Percentiles rank a stretch among this genome's conserved stretches.
Evolutionary conservation across 2,888 invertebrate genomes (phyloP).

Genomic region (Lepidocyrtinus sp.): DNA sequence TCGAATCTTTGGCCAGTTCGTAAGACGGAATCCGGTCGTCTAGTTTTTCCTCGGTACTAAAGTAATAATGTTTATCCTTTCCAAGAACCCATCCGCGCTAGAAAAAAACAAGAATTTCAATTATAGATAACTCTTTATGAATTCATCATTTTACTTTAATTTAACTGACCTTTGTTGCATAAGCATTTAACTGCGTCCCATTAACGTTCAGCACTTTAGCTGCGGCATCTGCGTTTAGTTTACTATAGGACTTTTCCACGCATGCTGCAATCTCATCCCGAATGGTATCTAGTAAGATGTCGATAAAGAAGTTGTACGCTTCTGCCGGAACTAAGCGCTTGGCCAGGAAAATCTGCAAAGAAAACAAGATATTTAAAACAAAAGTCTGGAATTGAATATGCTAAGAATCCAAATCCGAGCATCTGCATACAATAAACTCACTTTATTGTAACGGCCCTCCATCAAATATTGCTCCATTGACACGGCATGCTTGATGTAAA

Average conservation of each 20-base stretch:
- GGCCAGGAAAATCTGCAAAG: constrained; percentile 85
- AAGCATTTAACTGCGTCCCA: constrained; percentile 83
- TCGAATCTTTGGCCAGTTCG: constrained; percentile 92
- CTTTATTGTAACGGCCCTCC: constrained; percentile 99
- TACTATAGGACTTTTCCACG: constrained; percentile 91
- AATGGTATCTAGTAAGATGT: constrained; percentile 94
- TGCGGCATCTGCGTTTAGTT: constrained; percentile 86
- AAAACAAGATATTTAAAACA: no score
- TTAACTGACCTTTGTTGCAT: constrained; percentile 81
- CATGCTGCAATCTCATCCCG: constrained; percentile 97
- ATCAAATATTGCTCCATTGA: constrained; percentile 98
- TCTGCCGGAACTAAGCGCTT: constrained; percentile 97
- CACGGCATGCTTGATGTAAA: constrained; percentile 94
- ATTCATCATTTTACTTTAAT: constrained; percentile 14
- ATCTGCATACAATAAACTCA: constrained; percentile 71
- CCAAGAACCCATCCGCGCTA: constrained; percentile 75
- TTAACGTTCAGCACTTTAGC: constrained; percentile 90
- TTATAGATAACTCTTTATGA: not conserved
- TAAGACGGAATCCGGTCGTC: constrained; percentile 89
- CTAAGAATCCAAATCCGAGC: not conserved
- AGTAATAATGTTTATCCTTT: constrained; percentile 84
- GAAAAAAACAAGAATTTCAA: constrained; percentile 29
- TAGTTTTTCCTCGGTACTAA: constrained; percentile 82
- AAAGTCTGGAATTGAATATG: no score
- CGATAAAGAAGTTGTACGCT: constrained; percentile 97